Evolutionary conservation across 1,140 invertebrate species (phyloP), one percentile per base, ranked within the genome.

Genomic region (Pseudomyrmex sp.): DNA sequence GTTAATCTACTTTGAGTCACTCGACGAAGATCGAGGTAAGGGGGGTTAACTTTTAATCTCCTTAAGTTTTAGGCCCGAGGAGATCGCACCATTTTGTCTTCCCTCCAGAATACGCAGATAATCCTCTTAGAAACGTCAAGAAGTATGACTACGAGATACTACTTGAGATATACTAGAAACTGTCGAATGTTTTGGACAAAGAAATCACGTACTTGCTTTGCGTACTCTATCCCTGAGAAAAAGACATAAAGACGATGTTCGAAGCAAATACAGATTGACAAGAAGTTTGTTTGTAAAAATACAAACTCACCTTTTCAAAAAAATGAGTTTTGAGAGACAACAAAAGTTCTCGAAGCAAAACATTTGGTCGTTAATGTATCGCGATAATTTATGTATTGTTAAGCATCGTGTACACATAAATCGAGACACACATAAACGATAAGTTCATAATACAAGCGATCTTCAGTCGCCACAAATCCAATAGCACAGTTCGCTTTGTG

Each of bases 1-100:
- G 88, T 87, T 94, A 94, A 93, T 94, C 93, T 93, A 91, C 92
- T 93, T 92, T 93, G 86, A 89, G 74, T 80, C 82, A 88, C 85
- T 59, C 75, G 61, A 13, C 61, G 75, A 62, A 70, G 72, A 83
- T 79, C 82, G 80, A 79, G 66, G 59, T 85, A 87, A 35, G 5
- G 35, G 5, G 90, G 88, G 90, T 93, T 92, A 91, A 91, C 88
- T 90, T 93, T 93, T 93, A 93, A 93, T 93, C 92, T 92, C 75
- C 92, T 93, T 91, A 90, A 92, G 90, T 92, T 92, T 92, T 91
- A 89, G 91, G 82, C 73, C 74, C 15, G 79, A 85, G 62, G 75
- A 82, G 68, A 85, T 62, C 82, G 73, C 87, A 90, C 87, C 91
- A 92, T 91, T 93, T 92, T 91, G 91, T 91, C 76, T 90, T 91